phyloP scores from a whole-genome alignment of 2,113 vertebrate genomes.

The Bambusicola thoracicus region DNA sequence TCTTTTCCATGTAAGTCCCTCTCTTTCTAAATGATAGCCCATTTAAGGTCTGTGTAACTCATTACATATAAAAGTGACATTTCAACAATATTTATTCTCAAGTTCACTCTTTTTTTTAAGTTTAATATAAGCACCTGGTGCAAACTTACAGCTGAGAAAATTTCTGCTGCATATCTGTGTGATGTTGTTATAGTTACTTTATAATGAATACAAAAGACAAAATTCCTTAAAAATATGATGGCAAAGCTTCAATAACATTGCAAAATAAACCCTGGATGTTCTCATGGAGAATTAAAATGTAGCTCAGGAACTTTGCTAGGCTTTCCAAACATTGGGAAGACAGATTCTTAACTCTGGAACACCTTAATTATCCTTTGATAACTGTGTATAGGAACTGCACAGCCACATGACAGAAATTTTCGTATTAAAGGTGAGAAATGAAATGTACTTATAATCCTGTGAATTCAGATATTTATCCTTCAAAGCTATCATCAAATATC shows the following conservation, averaged over 20 bases:
- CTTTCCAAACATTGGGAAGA: background rate
- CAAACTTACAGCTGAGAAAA: background rate
- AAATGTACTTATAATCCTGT: background rate
- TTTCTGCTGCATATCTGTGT: background rate
- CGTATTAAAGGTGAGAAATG: background rate
- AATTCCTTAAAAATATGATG: background rate
- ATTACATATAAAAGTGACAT: background rate
- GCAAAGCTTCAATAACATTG: background rate
- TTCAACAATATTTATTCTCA: conserved; percentile 22
- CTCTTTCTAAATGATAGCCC: background rate
- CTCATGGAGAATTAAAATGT: background rate
- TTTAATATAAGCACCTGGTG: background rate
- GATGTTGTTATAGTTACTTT: background rate
- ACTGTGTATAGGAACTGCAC: background rate
- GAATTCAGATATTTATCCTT: background rate
- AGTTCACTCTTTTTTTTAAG: background rate
- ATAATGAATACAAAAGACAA: background rate
- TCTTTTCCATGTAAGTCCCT: conserved; percentile 1
- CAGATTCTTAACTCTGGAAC: background rate
- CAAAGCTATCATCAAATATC: background rate
- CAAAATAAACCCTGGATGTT: background rate
- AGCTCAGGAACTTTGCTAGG: background rate
- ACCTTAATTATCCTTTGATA: background rate
- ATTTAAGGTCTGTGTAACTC: conserved; percentile 15
- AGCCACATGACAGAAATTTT: background rate